Percentiles rank a stretch among this genome's conserved stretches.
Conservation (phyloP, 1,140 invertebrate genomes). For the Platorchestia sp. region DNA sequence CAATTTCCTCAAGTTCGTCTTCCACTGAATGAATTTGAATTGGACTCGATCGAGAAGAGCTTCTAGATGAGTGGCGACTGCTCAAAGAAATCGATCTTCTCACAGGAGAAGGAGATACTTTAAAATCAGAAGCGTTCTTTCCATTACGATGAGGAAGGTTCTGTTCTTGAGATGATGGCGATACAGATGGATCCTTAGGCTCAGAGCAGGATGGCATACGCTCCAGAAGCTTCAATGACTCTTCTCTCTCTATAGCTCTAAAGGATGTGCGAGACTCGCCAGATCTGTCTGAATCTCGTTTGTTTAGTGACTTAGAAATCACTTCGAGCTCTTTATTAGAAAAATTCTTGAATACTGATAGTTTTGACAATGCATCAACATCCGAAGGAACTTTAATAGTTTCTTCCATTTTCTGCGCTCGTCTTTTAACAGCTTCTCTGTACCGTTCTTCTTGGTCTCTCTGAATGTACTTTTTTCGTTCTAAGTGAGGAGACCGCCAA, state of each 20-base stretch:
- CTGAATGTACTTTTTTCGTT: constrained; percentile 72
- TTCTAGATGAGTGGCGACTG: constrained; percentile 30
- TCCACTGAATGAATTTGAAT: not conserved
- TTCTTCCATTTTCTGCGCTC: constrained; percentile 55
- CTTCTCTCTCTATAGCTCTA: constrained; percentile 54
- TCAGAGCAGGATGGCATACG: constrained; percentile 29
- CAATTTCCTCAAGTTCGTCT: not conserved
- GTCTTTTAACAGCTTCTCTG: constrained; percentile 70
- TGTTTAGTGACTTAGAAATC: constrained; percentile 61
- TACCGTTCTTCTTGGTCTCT: constrained; percentile 71
- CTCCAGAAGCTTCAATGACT: constrained; percentile 52
- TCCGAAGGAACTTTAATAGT: constrained; percentile 54
- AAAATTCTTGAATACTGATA: constrained; percentile 63
- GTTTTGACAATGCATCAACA: constrained; percentile 56
- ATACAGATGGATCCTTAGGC: not conserved
- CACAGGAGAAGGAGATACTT: not conserved
- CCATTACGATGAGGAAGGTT: not conserved
- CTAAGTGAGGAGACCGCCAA: constrained; percentile 72
- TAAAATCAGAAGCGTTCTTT: not conserved
- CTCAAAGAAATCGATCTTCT: constrained; percentile 27
- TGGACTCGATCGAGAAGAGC: not conserved
- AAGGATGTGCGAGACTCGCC: constrained; percentile 34
- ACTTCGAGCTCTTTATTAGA: constrained; percentile 60
- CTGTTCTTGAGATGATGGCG: not conserved
- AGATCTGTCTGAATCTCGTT: constrained; percentile 60